A percentile compares a stretch with the other conserved stretches of the same genome.
These are phyloP conservation scores for Oxyura jamaicensis DNA, from an alignment of 2,113 vertebrate genomes.

Conservation along the genomic window DNA sequence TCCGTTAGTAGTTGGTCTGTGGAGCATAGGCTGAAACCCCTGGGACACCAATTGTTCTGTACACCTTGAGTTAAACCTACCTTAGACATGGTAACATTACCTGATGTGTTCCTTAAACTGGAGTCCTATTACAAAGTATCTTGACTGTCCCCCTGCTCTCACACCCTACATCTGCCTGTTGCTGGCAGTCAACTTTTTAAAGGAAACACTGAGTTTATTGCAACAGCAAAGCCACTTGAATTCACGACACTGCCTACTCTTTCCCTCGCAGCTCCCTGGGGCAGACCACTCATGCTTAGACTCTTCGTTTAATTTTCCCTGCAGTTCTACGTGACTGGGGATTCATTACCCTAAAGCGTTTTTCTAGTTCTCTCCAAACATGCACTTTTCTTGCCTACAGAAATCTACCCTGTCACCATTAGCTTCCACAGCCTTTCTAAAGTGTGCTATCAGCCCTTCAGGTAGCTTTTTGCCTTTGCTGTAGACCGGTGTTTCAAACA, in stretches of 20 bases:
- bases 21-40: background rate
- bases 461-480: background rate
- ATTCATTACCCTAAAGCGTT: background rate
- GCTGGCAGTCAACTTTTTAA: background rate
- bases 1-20: background rate
- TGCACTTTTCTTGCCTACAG: background rate
- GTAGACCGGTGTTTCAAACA: background rate
- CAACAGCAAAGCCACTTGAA: background rate
- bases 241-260: fast-evolving
- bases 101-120: background rate
- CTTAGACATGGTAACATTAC: background rate
- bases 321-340: background rate
- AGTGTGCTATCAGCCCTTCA: background rate
- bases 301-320: background rate
- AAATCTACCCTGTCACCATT: background rate
- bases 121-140: background rate
- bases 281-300: background rate
- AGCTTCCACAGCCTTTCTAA: background rate
- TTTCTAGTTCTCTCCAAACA: background rate
- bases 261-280: background rate
- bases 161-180: background rate
- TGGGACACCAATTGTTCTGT: background rate
- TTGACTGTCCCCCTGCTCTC: background rate
- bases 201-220: background rate
- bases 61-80: background rate